These are phyloP conservation scores for Corapipo altera DNA, from an alignment of 2,113 vertebrate species.

Conservation along the genomic window DNA sequence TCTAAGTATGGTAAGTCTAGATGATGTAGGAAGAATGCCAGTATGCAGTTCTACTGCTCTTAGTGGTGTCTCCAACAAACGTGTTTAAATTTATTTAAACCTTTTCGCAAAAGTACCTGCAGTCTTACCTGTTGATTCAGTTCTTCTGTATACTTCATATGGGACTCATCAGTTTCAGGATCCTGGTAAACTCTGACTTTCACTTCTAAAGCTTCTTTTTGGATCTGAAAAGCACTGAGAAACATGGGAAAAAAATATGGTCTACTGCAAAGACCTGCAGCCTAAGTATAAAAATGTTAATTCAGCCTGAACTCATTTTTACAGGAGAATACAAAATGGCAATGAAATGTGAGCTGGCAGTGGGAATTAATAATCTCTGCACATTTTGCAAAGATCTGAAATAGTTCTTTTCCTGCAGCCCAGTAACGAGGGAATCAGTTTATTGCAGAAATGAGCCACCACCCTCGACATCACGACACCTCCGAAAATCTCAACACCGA, in stretches of 20 bases:
- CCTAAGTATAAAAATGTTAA: not conserved
- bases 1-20: not conserved
- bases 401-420: not conserved
- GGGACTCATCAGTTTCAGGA: not conserved
- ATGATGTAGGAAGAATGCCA: not conserved
- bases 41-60: not conserved
- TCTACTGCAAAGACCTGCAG: not conserved
- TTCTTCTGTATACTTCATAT: not conserved
- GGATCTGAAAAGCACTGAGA: not conserved
- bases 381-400: not conserved
- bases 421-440: accelerated
- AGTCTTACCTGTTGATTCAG: not conserved
- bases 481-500: not conserved
- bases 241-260: not conserved
- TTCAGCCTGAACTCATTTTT: not conserved
- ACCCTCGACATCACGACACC: not conserved
- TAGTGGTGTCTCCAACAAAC: not conserved
- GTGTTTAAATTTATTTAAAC: not conserved
- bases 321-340: not conserved
- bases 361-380: not conserved
- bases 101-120: not conserved
- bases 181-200: not conserved
- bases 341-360: not conserved
- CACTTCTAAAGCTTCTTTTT: not conserved
- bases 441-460: not conserved